phyloP scores from a whole-genome alignment of 2,888 invertebrate genomes.

The Trypoxylon attenuatum region DNA sequence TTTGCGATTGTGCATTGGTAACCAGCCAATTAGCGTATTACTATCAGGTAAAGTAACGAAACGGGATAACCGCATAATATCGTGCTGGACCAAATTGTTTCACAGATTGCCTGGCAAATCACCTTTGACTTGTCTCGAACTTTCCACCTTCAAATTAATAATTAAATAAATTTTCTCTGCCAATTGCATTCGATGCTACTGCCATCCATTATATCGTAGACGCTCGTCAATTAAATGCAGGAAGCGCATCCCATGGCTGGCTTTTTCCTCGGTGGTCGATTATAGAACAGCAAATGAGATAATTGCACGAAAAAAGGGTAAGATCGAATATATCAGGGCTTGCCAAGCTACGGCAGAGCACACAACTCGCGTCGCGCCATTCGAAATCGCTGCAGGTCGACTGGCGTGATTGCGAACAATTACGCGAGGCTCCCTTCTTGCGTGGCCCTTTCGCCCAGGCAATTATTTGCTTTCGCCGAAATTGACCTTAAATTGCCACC shows the following conservation, averaged over 20 bases:
- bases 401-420: slow-evolving; percentile 68
- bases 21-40: slow-evolving; percentile 54
- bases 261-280: slow-evolving; percentile 40
- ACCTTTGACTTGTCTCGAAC: too few species aligned
- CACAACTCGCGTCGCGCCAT: too few species aligned
- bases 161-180: slow-evolving; percentile 17
- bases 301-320: slow-evolving; percentile 43
- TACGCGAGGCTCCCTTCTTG: slow-evolving; percentile 60
- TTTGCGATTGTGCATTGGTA: slow-evolving; percentile 41
- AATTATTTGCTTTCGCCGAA: slow-evolving; percentile 70
- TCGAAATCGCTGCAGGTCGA: slow-evolving; percentile 49
- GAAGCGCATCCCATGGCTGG: slow-evolving; percentile 33
- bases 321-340: slow-evolving; percentile 30
- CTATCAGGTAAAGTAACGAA: slow-evolving; percentile 35
- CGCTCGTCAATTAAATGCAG: slow-evolving; percentile 40
- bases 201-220: slow-evolving; percentile 8
- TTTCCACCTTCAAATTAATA: slow-evolving; percentile 26
- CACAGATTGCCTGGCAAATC: too few species aligned
- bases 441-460: slow-evolving; percentile 50
- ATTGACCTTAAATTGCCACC: slow-evolving; percentile 68
- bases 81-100: too few species aligned
- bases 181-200: slow-evolving; percentile 44
- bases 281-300: slow-evolving; percentile 45
- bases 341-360: too few species aligned
- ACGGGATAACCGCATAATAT: too few species aligned